Conservation (phyloP, 2,888 invertebrate species). For the Mesorhabditis belari region DNA sequence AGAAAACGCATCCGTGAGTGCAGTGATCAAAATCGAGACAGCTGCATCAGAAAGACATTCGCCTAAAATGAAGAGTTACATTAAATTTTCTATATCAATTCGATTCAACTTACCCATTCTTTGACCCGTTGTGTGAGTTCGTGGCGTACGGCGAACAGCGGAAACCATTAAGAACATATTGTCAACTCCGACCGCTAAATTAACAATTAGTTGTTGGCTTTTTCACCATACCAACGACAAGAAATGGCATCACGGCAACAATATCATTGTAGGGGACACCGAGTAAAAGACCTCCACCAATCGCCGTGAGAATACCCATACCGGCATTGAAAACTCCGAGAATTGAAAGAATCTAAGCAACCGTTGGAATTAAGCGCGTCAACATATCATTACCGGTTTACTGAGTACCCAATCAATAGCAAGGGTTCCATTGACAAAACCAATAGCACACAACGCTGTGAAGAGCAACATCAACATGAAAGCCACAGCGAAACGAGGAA, state of each 20-base stretch:
- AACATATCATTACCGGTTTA: slow-evolving; percentile 80
- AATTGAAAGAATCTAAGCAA: not conserved
- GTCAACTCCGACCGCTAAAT: slow-evolving; percentile 83
- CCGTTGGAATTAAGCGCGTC: slow-evolving; percentile 57
- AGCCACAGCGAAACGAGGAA: slow-evolving; percentile 47
- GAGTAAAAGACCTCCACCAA: slow-evolving; percentile 79
- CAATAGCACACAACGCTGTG: slow-evolving; percentile 54
- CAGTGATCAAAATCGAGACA: slow-evolving; percentile 84
- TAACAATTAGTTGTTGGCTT: not conserved
- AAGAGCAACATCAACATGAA: slow-evolving; percentile 48
- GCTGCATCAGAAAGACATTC: slow-evolving; percentile 84
- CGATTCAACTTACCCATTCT: slow-evolving; percentile 11
- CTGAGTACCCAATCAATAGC: slow-evolving; percentile 58
- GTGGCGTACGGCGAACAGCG: slow-evolving; percentile 79
- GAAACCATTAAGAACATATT: slow-evolving; percentile 93
- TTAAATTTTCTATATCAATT: not conserved
- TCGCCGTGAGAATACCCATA: slow-evolving; percentile 81
- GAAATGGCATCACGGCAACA: slow-evolving; percentile 85
- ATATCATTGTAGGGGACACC: slow-evolving; percentile 88
- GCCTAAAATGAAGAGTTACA: slow-evolving; percentile 62
- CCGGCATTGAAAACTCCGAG: slow-evolving; percentile 75
- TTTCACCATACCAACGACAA: slow-evolving; percentile 85
- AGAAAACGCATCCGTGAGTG: slow-evolving; percentile 45
- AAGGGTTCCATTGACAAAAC: slow-evolving; percentile 80
- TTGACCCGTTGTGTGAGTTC: slow-evolving; percentile 58